Conservation (phyloP, 1,140 invertebrate species). For the Brachionus manjavacas region DNA sequence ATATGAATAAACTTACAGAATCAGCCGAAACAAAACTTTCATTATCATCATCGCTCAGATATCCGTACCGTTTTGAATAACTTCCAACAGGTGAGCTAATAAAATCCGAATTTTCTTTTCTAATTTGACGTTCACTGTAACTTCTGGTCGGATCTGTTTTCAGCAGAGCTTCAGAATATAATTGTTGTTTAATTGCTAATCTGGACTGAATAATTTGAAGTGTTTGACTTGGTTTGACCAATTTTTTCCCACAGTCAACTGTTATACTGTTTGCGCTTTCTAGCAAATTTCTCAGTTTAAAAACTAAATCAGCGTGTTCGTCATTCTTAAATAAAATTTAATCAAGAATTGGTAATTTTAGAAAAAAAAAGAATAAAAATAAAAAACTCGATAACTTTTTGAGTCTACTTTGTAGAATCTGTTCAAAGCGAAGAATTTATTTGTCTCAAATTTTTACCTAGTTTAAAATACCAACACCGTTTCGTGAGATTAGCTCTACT, state of each 20-base stretch:
- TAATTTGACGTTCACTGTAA: not conserved
- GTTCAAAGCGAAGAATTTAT: too few species aligned
- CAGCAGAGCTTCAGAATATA: constrained; percentile 4
- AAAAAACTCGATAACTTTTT: too few species aligned
- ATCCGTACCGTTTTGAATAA: not conserved
- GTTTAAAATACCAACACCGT: too few species aligned
- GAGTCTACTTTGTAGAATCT: too few species aligned
- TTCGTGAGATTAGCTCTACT: too few species aligned
- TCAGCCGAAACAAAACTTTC: constrained; percentile 41
- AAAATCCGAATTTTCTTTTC: not conserved
- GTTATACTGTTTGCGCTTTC: constrained; percentile 19
- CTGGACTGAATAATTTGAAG: constrained; percentile 42
- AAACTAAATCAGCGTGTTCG: constrained; percentile 31
- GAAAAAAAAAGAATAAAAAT: too few species aligned
- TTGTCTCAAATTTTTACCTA: not conserved
- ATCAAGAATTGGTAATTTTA: not conserved
- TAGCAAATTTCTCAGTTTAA: constrained; percentile 34
- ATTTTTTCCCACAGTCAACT: not conserved
- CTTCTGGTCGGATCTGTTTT: not conserved
- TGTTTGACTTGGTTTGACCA: constrained; percentile 40
- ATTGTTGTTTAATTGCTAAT: constrained; percentile 33
- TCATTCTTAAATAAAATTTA: constrained; percentile 23
- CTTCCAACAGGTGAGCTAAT: not conserved
- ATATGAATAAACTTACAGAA: not conserved
- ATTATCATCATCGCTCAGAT: constrained; percentile 33